Conservation (phyloP, 2,797 vertebrate species). For the Paguma larvata region DNA sequence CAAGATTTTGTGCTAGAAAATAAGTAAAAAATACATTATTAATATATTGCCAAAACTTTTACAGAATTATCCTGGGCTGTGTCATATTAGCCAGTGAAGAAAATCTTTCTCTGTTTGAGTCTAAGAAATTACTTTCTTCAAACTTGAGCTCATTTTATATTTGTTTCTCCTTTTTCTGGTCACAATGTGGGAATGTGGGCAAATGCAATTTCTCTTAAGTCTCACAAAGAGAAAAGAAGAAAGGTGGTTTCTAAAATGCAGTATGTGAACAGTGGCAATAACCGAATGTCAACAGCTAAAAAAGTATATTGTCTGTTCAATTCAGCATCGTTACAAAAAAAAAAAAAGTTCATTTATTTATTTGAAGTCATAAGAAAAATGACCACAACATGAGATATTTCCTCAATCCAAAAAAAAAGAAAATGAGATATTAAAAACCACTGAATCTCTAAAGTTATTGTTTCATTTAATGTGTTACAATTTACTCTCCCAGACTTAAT, state of each 20-base stretch:
- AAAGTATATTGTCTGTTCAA: neutral
- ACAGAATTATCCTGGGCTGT: neutral
- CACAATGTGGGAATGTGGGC: neutral
- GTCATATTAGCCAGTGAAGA: neutral
- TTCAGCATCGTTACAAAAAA: neutral
- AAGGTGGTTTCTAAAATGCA: constrained; percentile 4
- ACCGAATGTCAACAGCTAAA: neutral
- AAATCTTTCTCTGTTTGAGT: neutral
- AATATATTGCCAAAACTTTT: neutral
- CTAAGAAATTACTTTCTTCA: neutral
- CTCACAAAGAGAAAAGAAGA: neutral
- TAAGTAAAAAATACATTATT: neutral
- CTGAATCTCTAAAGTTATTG: neutral
- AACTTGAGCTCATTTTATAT: constrained; percentile 13
- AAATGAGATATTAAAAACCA: neutral
- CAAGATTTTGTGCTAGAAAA: constrained; percentile 4
- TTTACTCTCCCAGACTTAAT: neutral
- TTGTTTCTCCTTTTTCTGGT: neutral
- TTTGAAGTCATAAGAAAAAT: neutral
- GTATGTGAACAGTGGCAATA: neutral
- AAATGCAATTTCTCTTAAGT: constrained; percentile 39
- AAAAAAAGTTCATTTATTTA: neutral
- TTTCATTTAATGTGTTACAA: constrained; percentile 20
- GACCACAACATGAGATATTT: neutral
- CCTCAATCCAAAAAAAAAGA: neutral